A percentile compares a stretch with the other conserved stretches of the same genome.
Evolutionary conservation across 2,888 invertebrate genomes (phyloP).

Genomic region (Meloe dianella): DNA sequence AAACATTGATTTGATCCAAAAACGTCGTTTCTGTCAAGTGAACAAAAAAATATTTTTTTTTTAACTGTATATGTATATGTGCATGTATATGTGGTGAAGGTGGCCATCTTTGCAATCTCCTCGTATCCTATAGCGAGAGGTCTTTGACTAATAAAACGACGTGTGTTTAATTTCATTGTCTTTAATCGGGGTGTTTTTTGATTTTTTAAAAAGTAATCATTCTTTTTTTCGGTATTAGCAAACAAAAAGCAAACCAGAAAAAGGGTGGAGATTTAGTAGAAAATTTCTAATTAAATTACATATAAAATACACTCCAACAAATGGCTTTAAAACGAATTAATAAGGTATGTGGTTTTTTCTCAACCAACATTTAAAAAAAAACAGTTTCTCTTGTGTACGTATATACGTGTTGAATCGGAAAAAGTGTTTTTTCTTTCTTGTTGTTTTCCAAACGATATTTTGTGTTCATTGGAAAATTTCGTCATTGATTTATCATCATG

Average conservation of each 20-base stretch:
- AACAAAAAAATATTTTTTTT: background rate
- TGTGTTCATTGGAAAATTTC: too few species aligned
- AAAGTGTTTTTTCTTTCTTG: too few species aligned
- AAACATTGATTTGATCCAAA: constrained; percentile 62
- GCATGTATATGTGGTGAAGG: constrained; percentile 69
- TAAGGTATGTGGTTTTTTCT: constrained; percentile 82
- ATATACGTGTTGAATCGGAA: too few species aligned
- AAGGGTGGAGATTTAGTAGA: background rate
- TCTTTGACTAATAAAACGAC: constrained; percentile 67
- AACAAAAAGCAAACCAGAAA: too few species aligned
- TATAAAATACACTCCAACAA: constrained; percentile 71
- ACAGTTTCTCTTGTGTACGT: too few species aligned
- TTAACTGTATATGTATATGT: background rate
- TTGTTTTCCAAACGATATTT: too few species aligned
- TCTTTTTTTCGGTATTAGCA: too few species aligned
- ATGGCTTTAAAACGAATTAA: constrained; percentile 98
- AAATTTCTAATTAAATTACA: too few species aligned
- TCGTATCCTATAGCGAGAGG: constrained; percentile 69
- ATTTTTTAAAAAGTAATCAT: background rate
- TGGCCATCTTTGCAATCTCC: constrained; percentile 86
- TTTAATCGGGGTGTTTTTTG: constrained; percentile 59
- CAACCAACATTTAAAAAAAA: too few species aligned
- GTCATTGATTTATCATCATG: too few species aligned
- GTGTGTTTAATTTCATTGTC: constrained; percentile 80
- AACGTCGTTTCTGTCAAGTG: constrained; percentile 70